Evolutionary conservation across 2,888 invertebrate genomes (phyloP).

Genomic region (Tenthredo notha): DNA sequence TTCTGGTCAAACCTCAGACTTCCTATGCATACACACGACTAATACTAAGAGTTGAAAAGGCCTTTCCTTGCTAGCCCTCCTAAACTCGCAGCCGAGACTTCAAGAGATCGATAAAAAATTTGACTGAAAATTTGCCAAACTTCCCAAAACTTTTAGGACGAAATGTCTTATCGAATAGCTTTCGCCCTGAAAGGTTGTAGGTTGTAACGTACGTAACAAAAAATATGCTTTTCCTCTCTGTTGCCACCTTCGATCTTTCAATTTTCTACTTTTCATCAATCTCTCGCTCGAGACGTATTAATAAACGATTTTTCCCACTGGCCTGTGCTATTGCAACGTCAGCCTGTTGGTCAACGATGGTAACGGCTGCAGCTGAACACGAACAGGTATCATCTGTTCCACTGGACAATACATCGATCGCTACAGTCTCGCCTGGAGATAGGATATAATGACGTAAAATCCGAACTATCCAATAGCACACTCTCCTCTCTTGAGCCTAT

Average conservation of each 20-base stretch:
- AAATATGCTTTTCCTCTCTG: not conserved
- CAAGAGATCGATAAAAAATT: not conserved
- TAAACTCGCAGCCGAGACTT: not conserved
- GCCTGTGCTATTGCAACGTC: not conserved
- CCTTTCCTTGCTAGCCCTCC: not conserved
- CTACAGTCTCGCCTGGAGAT: not conserved
- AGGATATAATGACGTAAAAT: constrained; percentile 18
- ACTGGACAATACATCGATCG: constrained; percentile 36
- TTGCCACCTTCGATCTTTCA: not conserved
- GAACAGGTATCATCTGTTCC: constrained; percentile 40
- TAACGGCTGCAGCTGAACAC: constrained; percentile 26
- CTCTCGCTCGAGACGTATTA: constrained; percentile 21
- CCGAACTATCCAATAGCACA: not conserved
- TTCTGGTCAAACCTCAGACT: not conserved
- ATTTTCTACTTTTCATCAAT: constrained; percentile 41
- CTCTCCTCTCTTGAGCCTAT: constrained; percentile 1
- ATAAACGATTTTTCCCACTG: constrained; percentile 35
- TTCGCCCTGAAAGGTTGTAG: not conserved
- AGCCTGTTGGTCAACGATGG: constrained; percentile 34
- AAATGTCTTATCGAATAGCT: not conserved
- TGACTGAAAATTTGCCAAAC: not conserved
- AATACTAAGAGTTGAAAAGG: not conserved
- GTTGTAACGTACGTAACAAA: too few species aligned
- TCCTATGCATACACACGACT: not conserved
- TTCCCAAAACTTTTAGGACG: not conserved